Percentiles rank a stretch among this genome's conserved stretches.
These are phyloP conservation scores for Narcine bancroftii DNA, from an alignment of 2,113 vertebrate species.

Conservation along the genomic window DNA sequence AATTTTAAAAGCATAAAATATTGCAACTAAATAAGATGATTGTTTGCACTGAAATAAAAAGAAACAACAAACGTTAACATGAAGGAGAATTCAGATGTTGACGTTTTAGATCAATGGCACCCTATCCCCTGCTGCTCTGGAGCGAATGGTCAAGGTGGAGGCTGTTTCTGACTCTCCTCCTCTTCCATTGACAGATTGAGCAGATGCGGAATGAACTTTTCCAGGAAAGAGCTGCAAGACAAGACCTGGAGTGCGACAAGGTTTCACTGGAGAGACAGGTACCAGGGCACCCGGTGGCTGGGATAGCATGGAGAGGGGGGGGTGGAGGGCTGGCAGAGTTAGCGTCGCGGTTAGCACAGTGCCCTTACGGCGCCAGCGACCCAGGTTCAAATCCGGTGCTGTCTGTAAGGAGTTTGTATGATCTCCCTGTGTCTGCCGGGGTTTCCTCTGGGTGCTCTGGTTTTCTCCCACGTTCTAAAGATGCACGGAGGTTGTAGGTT, in stretches of 20 bases:
- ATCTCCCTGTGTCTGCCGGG: no score
- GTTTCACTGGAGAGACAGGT: slow-evolving; percentile 95
- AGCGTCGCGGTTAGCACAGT: no score
- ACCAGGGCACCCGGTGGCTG: no score
- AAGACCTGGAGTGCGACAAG: slow-evolving; percentile 96
- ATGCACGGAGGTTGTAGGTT: no score
- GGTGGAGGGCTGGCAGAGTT: no score
- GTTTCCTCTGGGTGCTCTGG: no score
- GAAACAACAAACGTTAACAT: not conserved
- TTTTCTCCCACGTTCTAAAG: no score
- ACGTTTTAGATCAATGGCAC: not conserved
- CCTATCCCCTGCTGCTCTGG: not conserved
- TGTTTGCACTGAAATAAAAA: not conserved
- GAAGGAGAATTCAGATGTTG: not conserved
- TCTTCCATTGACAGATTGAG: slow-evolving; percentile 71
- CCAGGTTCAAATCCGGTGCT: no score
- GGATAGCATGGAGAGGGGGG: no score
- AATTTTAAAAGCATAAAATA: not conserved
- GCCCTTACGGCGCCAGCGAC: no score
- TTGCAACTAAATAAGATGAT: not conserved
- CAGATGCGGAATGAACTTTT: slow-evolving; percentile 88
- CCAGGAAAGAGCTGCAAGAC: slow-evolving; percentile 81
- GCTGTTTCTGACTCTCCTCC: not conserved
- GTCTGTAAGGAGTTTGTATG: no score
- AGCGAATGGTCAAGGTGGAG: not conserved